Evolutionary conservation across 2,797 vertebrate genomes (phyloP).

Genomic region (Harpagifer antarcticus): DNA sequence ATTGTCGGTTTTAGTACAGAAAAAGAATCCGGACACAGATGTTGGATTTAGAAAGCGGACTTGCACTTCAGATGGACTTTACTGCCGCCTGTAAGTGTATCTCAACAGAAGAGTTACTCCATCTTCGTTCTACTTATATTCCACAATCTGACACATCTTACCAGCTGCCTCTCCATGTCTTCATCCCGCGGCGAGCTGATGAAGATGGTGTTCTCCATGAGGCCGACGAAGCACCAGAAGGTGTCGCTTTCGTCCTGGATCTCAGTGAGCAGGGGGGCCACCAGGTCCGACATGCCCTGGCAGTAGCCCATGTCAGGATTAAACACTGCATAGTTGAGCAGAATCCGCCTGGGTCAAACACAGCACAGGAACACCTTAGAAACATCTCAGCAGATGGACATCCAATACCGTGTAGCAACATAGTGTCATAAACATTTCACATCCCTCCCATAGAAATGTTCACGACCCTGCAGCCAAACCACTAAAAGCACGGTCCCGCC

Average conservation of each 20-base stretch:
- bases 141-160: constrained; percentile 63
- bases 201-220: constrained; percentile 99
- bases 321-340: constrained; percentile 97
- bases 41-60: not conserved
- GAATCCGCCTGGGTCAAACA: constrained; percentile 87
- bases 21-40: no score
- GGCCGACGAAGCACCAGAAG: constrained; percentile 98
- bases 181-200: constrained; percentile 97
- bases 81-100: not conserved
- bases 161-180: constrained; percentile 99
- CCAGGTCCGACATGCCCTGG: constrained; percentile 98
- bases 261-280: constrained; percentile 96
- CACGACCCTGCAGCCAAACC: constrained; percentile 18
- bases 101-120: not conserved
- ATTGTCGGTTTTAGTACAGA: no score
- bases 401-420: constrained; percentile 3
- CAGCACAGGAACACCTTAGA: constrained; percentile 31
- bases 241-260: constrained; percentile 97
- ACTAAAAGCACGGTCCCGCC: constrained; percentile 50
- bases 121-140: not conserved
- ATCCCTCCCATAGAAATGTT: constrained; percentile 21
- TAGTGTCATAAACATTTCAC: constrained; percentile 26
- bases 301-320: constrained; percentile 95
- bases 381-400: constrained; percentile 27
- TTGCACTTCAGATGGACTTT: not conserved